These are phyloP conservation scores for Drosophila ambigua DNA, from an alignment of 1,140 invertebrate genomes.

Conservation along the genomic window DNA sequence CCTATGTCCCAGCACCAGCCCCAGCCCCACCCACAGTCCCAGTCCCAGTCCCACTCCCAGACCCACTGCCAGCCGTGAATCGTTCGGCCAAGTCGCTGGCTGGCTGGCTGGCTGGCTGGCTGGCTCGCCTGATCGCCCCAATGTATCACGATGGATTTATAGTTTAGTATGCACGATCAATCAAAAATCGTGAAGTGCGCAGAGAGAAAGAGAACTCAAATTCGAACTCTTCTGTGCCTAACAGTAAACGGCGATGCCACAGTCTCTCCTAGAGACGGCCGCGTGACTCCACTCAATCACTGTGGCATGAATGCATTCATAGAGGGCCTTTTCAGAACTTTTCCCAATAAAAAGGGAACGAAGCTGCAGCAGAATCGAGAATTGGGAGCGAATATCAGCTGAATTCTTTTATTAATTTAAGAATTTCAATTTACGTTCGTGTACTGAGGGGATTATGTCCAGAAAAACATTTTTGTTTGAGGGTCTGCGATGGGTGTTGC, in stretches of 20 bases:
- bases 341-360: neutral
- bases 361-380: no score
- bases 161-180: conserved; percentile 84
- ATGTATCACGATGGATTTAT: conserved; percentile 84
- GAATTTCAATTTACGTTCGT: no score
- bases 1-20: neutral
- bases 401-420: no score
- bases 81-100: conserved; percentile 7
- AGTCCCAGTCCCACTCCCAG: no score
- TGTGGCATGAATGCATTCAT: neutral
- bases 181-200: conserved; percentile 83
- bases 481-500: neutral
- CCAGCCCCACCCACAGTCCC: conserved; percentile 11
- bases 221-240: conserved; percentile 59
- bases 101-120: conserved; percentile 4
- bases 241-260: conserved; percentile 58
- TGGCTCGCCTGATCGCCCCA: conserved; percentile 83
- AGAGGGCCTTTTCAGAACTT: neutral
- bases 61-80: conserved; percentile 1
- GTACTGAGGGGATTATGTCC: no score
- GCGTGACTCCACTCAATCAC: conserved; percentile 17
- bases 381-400: no score
- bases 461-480: no score
- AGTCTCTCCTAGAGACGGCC: conserved; percentile 22
- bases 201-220: conserved; percentile 26